phyloP scores from a whole-genome alignment of 2,113 vertebrate genomes.

The Myotis brandtii region DNA sequence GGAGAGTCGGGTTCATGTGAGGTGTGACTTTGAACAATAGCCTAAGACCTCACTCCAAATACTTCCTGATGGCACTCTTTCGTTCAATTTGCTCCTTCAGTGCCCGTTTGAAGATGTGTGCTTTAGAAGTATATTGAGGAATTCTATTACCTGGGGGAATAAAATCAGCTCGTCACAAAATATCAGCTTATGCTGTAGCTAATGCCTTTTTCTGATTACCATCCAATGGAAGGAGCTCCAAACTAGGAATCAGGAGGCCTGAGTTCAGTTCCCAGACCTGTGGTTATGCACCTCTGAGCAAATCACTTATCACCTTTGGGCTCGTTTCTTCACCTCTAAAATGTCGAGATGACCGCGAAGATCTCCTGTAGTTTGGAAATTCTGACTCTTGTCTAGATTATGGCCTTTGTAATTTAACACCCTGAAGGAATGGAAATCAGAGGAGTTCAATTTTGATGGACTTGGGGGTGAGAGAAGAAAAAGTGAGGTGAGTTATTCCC shows the following conservation, averaged over 20 bases:
- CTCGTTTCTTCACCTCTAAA: not conserved
- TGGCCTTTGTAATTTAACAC: not conserved
- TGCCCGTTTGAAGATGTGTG: constrained; percentile 40
- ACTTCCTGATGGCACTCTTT: not conserved
- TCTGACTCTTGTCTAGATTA: not conserved
- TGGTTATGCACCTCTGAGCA: not conserved
- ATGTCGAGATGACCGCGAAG: not conserved
- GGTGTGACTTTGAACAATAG: not conserved
- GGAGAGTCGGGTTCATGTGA: not conserved
- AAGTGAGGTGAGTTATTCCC: not conserved
- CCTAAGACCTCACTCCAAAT: not conserved
- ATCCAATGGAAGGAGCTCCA: not conserved
- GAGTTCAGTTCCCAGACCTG: not conserved
- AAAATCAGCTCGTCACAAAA: not conserved
- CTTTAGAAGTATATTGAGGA: constrained; percentile 39
- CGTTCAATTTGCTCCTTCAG: not conserved
- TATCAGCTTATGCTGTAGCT: not conserved
- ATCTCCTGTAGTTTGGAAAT: not conserved
- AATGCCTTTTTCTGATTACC: not conserved
- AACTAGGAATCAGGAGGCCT: not conserved
- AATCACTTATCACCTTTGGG: not conserved
- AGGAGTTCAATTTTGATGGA: not conserved
- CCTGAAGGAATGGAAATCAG: not conserved
- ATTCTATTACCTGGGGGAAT: not conserved
- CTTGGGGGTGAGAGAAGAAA: not conserved